Conservation (phyloP, 2,797 vertebrate species). For the Chromobotia macracanthus region DNA sequence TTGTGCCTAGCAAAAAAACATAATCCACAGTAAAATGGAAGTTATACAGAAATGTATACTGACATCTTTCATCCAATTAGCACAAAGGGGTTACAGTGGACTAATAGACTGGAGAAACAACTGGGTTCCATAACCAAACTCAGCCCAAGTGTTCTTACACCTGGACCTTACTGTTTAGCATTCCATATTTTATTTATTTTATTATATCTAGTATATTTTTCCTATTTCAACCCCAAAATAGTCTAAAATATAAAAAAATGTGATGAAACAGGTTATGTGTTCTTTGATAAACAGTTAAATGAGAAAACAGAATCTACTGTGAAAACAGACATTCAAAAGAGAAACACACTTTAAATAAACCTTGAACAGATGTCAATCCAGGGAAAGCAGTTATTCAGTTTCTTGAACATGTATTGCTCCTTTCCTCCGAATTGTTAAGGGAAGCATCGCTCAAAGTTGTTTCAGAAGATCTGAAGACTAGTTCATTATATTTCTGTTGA, state of each 20-base stretch:
- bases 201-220: background rate
- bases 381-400: conserved; percentile 1
- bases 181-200: background rate
- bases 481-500: conserved; percentile 71
- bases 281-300: conserved; percentile 12
- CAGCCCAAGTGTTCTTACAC: background rate
- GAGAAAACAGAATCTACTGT: conserved; percentile 32
- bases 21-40: conserved; percentile 4
- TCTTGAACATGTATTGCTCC: background rate
- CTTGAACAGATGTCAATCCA: conserved; percentile 19
- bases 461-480: conserved; percentile 50
- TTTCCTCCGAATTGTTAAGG: conserved; percentile 16
- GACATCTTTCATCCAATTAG: background rate
- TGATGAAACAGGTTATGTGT: conserved; percentile 13
- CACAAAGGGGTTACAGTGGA: background rate
- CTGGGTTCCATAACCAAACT: conserved; percentile 1
- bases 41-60: background rate
- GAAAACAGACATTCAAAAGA: conserved; percentile 28
- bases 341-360: conserved; percentile 28
- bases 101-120: background rate
- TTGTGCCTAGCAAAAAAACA: background rate
- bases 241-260: conserved; percentile 18
- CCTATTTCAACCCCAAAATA: background rate
- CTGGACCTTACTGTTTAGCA: background rate
- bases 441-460: conserved; percentile 11